A percentile compares a stretch with the other conserved stretches of the same genome.
These are phyloP conservation scores for Glaucopsyche alexis DNA, from an alignment of 2,888 invertebrate species.

Conservation along the genomic window DNA sequence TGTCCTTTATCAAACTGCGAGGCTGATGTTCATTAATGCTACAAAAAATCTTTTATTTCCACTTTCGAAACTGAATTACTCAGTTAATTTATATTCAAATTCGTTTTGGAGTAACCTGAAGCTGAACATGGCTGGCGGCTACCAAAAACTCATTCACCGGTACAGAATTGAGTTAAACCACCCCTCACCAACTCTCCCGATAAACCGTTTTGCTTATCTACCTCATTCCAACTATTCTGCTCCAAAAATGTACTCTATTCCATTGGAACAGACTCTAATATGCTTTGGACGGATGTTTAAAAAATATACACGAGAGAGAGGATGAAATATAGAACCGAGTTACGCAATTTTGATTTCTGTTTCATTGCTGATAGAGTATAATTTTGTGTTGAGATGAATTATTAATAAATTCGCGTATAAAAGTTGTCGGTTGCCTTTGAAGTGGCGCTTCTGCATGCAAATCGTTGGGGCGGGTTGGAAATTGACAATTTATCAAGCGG, in stretches of 20 bases:
- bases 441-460: constrained; percentile 80
- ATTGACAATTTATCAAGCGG: constrained; percentile 59
- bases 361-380: constrained; percentile 28
- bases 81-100: constrained; percentile 22
- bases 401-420: constrained; percentile 48
- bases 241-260: constrained; percentile 31
- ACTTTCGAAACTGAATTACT: background rate
- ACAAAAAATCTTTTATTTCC: background rate
- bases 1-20: too few relatives aligned
- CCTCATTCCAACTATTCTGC: constrained; percentile 29
- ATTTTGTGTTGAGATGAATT: constrained; percentile 33
- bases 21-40: background rate
- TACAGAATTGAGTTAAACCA: constrained; percentile 71
- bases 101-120: constrained; percentile 12
- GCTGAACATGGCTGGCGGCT: constrained; percentile 67
- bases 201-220: constrained; percentile 58
- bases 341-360: background rate
- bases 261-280: constrained; percentile 24
- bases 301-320: background rate
- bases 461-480: constrained; percentile 55
- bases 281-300: background rate
- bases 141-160: constrained; percentile 79
- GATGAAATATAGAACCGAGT: background rate
- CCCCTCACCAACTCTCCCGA: constrained; percentile 59
- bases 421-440: constrained; percentile 74